Conservation (phyloP, 2,888 invertebrate species). For the Lasioglossum figueresi region DNA sequence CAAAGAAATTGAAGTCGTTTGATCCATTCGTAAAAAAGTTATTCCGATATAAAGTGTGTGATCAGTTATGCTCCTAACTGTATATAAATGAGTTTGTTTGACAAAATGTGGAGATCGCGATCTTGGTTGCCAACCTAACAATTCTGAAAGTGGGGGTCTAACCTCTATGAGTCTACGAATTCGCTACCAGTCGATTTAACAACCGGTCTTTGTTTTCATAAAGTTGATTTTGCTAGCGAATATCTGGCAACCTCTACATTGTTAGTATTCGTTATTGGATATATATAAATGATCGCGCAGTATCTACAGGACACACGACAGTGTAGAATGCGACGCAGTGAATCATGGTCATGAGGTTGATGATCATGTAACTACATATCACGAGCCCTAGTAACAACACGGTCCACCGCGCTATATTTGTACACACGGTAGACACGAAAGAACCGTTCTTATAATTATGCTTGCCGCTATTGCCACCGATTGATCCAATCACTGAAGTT, state of each 20-base stretch:
- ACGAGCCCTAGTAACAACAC: constrained; percentile 13
- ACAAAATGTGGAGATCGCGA: no score
- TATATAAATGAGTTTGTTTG: no score
- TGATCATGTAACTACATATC: constrained; percentile 15
- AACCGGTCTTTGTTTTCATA: background rate
- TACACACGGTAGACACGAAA: constrained; percentile 5
- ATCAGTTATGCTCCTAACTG: no score
- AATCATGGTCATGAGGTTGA: constrained; percentile 13
- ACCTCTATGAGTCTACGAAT: no score
- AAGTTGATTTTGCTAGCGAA: background rate
- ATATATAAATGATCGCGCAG: background rate
- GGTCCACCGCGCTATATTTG: background rate
- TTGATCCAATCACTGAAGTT: background rate
- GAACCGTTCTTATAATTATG: background rate
- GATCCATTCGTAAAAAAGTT: no score
- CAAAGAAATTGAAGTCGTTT: no score
- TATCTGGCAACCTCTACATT: background rate
- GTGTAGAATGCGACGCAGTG: background rate
- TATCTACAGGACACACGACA: background rate
- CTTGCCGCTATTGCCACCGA: background rate
- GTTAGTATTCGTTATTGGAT: background rate
- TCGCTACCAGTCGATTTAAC: background rate
- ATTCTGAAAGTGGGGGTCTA: no score
- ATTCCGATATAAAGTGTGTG: no score
- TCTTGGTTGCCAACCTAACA: no score